phyloP scores from a whole-genome alignment of 2,113 vertebrate species.

The Opisthocomus hoazin region DNA sequence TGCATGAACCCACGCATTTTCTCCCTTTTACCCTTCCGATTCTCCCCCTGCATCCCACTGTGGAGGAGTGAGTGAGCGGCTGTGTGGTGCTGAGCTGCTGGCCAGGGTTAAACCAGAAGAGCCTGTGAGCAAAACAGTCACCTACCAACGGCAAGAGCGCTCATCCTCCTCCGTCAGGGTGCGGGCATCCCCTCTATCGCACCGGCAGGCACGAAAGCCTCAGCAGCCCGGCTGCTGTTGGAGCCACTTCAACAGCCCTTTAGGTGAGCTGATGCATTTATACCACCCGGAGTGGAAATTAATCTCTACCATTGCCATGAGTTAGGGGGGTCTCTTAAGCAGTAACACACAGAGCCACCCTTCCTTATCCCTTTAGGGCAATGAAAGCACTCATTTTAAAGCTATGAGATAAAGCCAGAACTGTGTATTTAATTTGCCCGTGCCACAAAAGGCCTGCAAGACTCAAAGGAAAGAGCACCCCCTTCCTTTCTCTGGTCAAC shows the following conservation, averaged over 20 bases:
- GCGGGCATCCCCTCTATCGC: accelerated
- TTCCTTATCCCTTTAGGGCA: background rate
- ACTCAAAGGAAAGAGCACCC: background rate
- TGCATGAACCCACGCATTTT: background rate
- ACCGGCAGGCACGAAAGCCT: background rate
- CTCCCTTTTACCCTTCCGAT: background rate
- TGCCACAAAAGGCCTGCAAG: background rate
- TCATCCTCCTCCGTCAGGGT: background rate
- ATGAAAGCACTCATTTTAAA: background rate
- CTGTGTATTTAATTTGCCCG: background rate
- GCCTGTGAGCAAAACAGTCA: background rate
- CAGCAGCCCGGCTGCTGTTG: background rate
- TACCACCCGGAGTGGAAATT: background rate
- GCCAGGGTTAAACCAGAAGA: background rate
- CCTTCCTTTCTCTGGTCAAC: background rate
- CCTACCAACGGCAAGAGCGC: accelerated
- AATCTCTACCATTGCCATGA: background rate
- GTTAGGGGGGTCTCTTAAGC: background rate
- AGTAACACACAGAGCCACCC: background rate
- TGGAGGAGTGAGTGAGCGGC: accelerated
- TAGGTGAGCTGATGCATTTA: background rate
- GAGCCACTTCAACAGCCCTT: background rate
- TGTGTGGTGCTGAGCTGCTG: background rate
- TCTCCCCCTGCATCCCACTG: background rate
- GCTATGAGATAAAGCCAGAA: background rate